phyloP scores from a whole-genome alignment of 2,888 invertebrate genomes.

The Sphecodes monilicornis region DNA sequence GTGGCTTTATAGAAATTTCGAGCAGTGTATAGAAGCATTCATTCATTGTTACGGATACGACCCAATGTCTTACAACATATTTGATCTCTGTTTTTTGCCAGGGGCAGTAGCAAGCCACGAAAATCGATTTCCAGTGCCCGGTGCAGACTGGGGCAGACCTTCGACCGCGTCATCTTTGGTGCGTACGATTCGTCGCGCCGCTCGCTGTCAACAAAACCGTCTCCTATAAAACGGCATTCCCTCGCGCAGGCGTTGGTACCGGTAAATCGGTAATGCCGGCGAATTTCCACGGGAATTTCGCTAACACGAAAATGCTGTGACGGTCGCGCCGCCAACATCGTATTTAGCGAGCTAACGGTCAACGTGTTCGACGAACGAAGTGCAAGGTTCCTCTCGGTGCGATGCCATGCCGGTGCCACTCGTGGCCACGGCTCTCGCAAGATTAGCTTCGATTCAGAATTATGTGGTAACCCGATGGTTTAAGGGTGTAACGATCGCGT shows the following conservation, averaged over 20 bases:
- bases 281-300: slow-evolving; percentile 47
- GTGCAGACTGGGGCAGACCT: background rate
- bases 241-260: slow-evolving; percentile 31
- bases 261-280: slow-evolving; percentile 57
- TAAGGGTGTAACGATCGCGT: background rate
- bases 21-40: too few relatives aligned
- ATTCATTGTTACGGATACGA: background rate
- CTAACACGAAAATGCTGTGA: slow-evolving; percentile 19
- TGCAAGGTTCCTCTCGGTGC: slow-evolving; percentile 4
- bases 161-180: background rate
- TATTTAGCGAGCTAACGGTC: slow-evolving; percentile 44
- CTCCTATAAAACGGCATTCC: slow-evolving; percentile 40
- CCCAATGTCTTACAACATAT: background rate
- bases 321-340: slow-evolving; percentile 13
- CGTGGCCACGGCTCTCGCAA: slow-evolving; percentile 40
- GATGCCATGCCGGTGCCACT: slow-evolving; percentile 2
- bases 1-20: too few relatives aligned
- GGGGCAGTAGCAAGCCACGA: background rate
- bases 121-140: background rate
- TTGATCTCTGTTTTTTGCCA: background rate
- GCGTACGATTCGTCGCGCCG: slow-evolving; percentile 35
- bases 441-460: slow-evolving; percentile 49
- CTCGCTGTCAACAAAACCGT: slow-evolving; percentile 35
- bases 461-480: slow-evolving; percentile 17
- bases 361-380: slow-evolving; percentile 22